Evolutionary conservation across 53 echinoderm and acorn worm genomes (phyloP), one percentile per base, ranked within the genome.

Genomic region (Crossaster papposus): DNA sequence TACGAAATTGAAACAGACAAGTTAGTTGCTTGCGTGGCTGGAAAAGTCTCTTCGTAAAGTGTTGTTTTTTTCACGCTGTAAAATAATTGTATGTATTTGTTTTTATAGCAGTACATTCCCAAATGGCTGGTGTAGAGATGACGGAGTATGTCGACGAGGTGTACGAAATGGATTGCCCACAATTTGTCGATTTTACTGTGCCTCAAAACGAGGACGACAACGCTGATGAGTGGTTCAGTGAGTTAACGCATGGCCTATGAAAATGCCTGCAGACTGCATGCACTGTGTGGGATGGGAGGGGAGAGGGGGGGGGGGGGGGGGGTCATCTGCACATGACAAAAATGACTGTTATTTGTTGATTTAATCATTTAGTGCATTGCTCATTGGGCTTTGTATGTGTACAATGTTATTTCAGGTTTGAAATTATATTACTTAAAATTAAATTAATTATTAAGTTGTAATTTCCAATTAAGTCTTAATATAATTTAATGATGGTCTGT

Each of bases 211-310:
- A 70, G 33, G 88, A 91, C 72, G 96, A 92, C 71, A 91, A 90
- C 70, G 93, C 94, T 10, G 96, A 96, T 54, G 93, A 94, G 78
- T 96, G 84, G 90, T 96, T 96, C 83, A 92, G 96, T 96, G 88
- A 85, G 96, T 82, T n/a, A n/a, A n/a, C n/a, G n/a, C n/a, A n/a
- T n/a, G n/a, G n/a, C n/a, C n/a, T n/a, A n/a, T n/a, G n/a, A 1
- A 15, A 58, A 17, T 58, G 58, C 58, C 2, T 58, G 58, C 58
- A 18, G 12, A 15, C 12, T 58, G 2, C 2, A 0, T 58, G 58
- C 44, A 44, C 44, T 44, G 44, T n/a, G n/a, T 9, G n/a, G n/a
- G n/a, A n/a, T n/a, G n/a, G n/a, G n/a, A n/a, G n/a, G n/a, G n/a
- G n/a, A n/a, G n/a, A n/a, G n/a, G n/a, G n/a, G n/a, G n/a, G n/a